Evolutionary conservation across 2,888 invertebrate species (phyloP).

Genomic region (Rhogogaster chlorosoma): DNA sequence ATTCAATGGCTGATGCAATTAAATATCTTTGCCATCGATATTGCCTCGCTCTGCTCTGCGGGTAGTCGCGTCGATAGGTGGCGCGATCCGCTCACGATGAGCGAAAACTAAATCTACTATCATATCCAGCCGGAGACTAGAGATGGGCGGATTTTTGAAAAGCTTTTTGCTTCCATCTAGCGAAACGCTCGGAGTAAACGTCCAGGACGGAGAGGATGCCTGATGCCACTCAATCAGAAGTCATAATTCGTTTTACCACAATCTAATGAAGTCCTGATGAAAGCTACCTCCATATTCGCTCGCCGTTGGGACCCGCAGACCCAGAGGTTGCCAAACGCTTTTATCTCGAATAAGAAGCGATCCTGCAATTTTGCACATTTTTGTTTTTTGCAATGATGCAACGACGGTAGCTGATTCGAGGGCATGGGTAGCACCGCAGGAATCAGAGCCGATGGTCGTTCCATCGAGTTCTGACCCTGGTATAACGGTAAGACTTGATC

Average conservation of each 20-base stretch:
- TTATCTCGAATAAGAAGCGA: neutral
- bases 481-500: neutral
- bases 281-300: constrained; percentile 64
- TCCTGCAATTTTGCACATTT: neutral
- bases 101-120: constrained; percentile 23
- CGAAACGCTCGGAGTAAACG: neutral
- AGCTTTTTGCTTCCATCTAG: constrained; percentile 20
- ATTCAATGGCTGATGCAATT: constrained; percentile 78
- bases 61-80: neutral
- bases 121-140: neutral
- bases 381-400: neutral
- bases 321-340: constrained; percentile 42
- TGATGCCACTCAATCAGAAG: constrained; percentile 76
- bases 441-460: neutral
- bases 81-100: neutral
- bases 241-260: constrained; percentile 78
- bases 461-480: neutral
- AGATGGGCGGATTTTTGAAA: constrained; percentile 13
- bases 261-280: constrained; percentile 78
- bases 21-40: constrained; percentile 74
- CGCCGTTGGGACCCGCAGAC: constrained; percentile 64
- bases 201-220: neutral
- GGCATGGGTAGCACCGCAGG: too few relatives aligned
- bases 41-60: constrained; percentile 24
- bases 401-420: too few relatives aligned